phyloP scores from a whole-genome alignment of 2,797 vertebrate genomes.

The Sciurus vulgaris region DNA sequence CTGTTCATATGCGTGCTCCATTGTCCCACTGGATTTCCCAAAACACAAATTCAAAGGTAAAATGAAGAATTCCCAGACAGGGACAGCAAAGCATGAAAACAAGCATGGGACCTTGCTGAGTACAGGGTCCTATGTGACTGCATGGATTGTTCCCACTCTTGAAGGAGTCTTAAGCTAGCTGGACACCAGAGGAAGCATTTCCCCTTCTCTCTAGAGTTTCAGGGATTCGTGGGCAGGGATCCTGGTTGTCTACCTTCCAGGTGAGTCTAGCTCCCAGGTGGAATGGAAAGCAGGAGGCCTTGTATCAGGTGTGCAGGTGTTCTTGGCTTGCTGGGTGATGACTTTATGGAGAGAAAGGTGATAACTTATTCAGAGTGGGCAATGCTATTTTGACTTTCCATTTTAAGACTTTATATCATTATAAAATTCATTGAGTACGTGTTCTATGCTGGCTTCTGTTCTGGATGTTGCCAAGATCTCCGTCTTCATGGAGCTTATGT shows the following conservation, averaged over 20 bases:
- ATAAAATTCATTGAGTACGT: not conserved
- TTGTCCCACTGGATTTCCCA: not conserved
- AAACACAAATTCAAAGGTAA: not conserved
- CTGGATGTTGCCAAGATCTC: too few species aligned
- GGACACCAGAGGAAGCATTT: not conserved
- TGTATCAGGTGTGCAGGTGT: not conserved
- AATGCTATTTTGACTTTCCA: not conserved
- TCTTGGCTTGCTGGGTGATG: not conserved
- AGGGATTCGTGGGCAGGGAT: not conserved
- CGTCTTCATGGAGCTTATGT: not conserved
- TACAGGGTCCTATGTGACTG: not conserved
- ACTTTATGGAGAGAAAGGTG: not conserved
- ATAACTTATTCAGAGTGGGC: not conserved
- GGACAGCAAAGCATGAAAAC: not conserved
- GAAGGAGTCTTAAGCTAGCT: not conserved
- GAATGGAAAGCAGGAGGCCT: not conserved
- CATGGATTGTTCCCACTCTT: too few species aligned
- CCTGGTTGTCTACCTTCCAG: too few species aligned
- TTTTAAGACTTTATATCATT: not conserved
- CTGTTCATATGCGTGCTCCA: fast-evolving
- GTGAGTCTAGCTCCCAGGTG: not conserved
- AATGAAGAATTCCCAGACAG: not conserved
- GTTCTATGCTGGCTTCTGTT: not conserved
- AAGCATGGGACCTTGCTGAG: too few species aligned
- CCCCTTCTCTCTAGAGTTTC: not conserved